phyloP scores from a whole-genome alignment of 1,140 invertebrate species.

The Euschistus heros region DNA sequence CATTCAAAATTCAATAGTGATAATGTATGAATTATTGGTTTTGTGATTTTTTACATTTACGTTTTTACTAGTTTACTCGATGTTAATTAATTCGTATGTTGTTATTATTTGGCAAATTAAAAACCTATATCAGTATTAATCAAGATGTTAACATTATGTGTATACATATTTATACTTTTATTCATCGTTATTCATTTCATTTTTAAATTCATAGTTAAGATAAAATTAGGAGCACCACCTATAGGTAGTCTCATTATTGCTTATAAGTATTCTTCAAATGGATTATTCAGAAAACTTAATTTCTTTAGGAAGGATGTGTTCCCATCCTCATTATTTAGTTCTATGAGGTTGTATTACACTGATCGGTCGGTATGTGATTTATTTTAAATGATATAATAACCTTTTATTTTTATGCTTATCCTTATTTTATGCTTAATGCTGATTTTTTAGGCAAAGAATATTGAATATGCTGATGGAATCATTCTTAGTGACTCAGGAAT shows the following conservation, averaged over 20 bases:
- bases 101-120: too few species aligned
- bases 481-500: conserved; percentile 16
- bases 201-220: not conserved
- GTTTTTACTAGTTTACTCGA: too few species aligned
- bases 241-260: conserved; percentile 18
- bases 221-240: conserved; percentile 16
- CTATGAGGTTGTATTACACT: conserved; percentile 20
- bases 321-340: not conserved
- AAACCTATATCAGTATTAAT: not conserved
- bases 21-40: too few species aligned
- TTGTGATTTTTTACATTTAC: too few species aligned
- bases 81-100: too few species aligned
- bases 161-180: not conserved
- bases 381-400: not conserved
- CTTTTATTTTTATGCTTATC: not conserved
- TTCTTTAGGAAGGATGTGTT: not conserved
- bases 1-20: too few species aligned
- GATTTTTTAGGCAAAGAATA: conserved; percentile 14
- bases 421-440: too few species aligned
- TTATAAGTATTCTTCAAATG: conserved; percentile 22
- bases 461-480: conserved; percentile 23
- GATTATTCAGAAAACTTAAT: not conserved
- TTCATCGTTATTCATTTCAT: not conserved
- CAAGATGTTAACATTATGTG: not conserved
- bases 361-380: conserved; percentile 16